phyloP scores from a whole-genome alignment of 2,888 invertebrate species.

The Brachypterus glaber region DNA sequence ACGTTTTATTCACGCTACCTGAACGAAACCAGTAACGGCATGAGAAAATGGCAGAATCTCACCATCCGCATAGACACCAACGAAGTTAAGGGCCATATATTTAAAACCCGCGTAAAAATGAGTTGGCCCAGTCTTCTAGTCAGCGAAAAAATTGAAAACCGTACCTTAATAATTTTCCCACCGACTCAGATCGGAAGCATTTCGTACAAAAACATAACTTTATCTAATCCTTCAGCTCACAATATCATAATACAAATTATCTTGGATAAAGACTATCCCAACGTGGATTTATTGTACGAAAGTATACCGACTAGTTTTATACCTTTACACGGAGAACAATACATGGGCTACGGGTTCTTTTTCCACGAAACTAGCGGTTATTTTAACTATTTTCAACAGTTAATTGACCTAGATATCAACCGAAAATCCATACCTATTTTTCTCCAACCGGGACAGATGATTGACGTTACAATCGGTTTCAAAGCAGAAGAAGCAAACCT shows the following conservation, averaged over 20 bases:
- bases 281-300: conserved; percentile 45
- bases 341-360: conserved; percentile 19
- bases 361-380: conserved; percentile 16
- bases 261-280: conserved; percentile 60
- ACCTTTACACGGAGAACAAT: conserved; percentile 19
- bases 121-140: conserved; percentile 54
- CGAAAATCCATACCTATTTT: conserved; percentile 46
- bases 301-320: conserved; percentile 41
- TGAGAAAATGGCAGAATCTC: conserved; percentile 52
- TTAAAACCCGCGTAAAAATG: conserved; percentile 56
- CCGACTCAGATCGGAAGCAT: conserved; percentile 65
- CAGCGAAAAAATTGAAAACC: conserved; percentile 35
- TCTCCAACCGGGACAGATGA: conserved; percentile 49
- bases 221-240: conserved; percentile 65
- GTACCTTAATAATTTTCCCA: conserved; percentile 52
- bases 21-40: conserved; percentile 42
- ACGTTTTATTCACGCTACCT: conserved; percentile 52
- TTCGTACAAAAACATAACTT: conserved; percentile 52
- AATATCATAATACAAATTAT: conserved; percentile 61
- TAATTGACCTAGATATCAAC: conserved; percentile 33
- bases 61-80: conserved; percentile 69
- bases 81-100: conserved; percentile 55
- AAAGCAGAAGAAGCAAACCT: conserved; percentile 39
- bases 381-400: conserved; percentile 18
- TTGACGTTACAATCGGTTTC: conserved; percentile 44